Percentiles rank a stretch among this genome's conserved stretches.
These are phyloP conservation scores for Hedychridium roseum DNA, from an alignment of 2,888 invertebrate species.

Conservation along the genomic window DNA sequence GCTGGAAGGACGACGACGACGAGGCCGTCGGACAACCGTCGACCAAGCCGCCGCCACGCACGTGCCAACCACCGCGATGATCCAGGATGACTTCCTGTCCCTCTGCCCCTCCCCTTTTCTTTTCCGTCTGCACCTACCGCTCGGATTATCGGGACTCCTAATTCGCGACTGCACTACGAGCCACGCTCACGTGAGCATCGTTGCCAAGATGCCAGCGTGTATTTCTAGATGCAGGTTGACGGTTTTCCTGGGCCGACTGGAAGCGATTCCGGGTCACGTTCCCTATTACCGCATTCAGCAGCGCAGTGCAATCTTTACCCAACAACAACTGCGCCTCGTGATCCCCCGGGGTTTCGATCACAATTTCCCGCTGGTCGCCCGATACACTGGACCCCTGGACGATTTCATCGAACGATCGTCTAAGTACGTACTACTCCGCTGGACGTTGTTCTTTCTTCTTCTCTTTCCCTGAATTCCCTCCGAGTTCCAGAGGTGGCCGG, in stretches of 20 bases:
- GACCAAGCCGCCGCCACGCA: constrained; percentile 23
- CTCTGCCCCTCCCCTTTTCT: neutral
- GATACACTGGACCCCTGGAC: no score
- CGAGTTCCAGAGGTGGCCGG: no score
- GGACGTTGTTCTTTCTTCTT: no score
- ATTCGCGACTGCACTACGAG: neutral
- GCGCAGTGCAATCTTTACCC: no score
- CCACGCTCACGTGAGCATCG: constrained; percentile 20
- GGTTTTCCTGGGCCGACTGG: no score
- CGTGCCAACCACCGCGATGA: constrained; percentile 25
- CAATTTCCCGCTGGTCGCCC: no score
- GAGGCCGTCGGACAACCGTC: constrained; percentile 32
- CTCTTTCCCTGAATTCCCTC: no score
- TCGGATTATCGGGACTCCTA: neutral
- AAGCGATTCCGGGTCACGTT: constrained; percentile 37
- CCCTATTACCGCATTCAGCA: no score
- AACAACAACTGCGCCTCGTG: no score
- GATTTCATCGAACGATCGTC: no score
- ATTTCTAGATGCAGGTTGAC: constrained; percentile 40
- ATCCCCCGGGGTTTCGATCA: no score
- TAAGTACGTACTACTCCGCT: no score
- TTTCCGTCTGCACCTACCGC: neutral
- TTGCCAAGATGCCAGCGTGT: constrained; percentile 39
- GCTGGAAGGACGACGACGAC: constrained; percentile 27
- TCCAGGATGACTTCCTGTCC: constrained; percentile 26